These are phyloP conservation scores for Phalacrocorax brasilianus DNA, from an alignment of 2,113 vertebrate species.

Conservation along the genomic window DNA sequence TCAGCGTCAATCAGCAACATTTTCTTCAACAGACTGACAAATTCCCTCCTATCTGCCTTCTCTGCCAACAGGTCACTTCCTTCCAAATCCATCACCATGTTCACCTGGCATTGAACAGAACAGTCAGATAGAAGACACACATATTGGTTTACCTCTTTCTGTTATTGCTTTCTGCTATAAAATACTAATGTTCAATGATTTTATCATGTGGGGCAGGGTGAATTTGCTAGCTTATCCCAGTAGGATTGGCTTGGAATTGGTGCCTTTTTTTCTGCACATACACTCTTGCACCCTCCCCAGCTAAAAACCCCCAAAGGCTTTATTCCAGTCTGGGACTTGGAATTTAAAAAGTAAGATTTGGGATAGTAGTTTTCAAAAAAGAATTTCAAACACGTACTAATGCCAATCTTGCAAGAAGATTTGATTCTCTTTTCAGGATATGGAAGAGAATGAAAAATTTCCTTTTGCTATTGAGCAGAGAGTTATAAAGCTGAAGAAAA, in stretches of 20 bases:
- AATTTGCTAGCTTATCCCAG: not conserved
- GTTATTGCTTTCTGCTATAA: not conserved
- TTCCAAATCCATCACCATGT: conserved; percentile 98
- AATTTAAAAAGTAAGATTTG: not conserved
- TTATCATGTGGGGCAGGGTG: fast-evolving
- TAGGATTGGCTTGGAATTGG: not conserved
- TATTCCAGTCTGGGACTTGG: not conserved
- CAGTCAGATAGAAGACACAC: not conserved
- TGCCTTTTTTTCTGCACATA: not conserved
- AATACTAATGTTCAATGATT: not conserved
- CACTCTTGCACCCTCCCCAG: not conserved
- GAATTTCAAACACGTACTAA: not conserved
- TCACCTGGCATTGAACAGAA: conserved; percentile 82
- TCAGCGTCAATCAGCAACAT: conserved; percentile 97
- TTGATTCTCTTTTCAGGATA: not conserved
- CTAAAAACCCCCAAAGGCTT: not conserved
- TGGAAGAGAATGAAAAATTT: not conserved
- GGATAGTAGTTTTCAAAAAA: not conserved
- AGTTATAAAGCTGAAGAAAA: not conserved
- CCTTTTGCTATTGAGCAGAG: not conserved
- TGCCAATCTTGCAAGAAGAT: not conserved
- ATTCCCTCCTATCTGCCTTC: conserved; percentile 95
- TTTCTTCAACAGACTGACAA: conserved; percentile 95
- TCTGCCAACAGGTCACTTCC: conserved; percentile 95
- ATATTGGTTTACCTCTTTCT: not conserved